phyloP scores from a whole-genome alignment of 2,113 vertebrate genomes.

The Nestor notabilis region DNA sequence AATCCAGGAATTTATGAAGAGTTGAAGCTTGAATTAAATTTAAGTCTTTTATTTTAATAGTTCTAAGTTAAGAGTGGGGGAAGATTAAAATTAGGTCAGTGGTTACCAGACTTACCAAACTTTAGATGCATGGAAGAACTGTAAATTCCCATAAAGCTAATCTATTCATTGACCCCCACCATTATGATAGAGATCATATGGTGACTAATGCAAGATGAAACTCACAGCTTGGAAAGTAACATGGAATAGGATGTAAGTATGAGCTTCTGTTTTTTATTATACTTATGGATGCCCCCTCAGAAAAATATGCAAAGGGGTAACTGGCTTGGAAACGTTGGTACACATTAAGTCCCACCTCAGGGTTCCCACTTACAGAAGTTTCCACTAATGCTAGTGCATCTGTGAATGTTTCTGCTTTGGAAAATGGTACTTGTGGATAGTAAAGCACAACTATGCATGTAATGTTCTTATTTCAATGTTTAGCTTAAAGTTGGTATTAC shows the following conservation, averaged over 20 bases:
- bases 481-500: constrained; percentile 55
- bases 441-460: constrained; percentile 71
- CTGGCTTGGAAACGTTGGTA: constrained; percentile 83
- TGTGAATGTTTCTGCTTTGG: constrained; percentile 72
- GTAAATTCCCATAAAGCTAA: constrained; percentile 99
- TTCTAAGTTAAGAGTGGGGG: constrained; percentile 79
- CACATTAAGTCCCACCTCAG: constrained; percentile 73
- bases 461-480: constrained; percentile 69
- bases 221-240: constrained; percentile 99
- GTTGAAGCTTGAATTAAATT: constrained; percentile 70
- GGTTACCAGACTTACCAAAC: constrained; percentile 89
- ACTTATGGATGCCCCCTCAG: constrained; percentile 98
- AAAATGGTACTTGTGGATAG: constrained; percentile 46
- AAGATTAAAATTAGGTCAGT: constrained; percentile 80
- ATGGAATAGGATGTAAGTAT: constrained; percentile 99
- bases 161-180: constrained; percentile 99
- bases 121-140: constrained; percentile 99
- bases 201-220: constrained; percentile 99
- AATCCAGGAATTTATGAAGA: constrained; percentile 73
- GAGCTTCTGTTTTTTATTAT: constrained; percentile 98
- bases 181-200: constrained; percentile 99
- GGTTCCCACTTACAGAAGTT: constrained; percentile 74
- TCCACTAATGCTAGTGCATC: constrained; percentile 68
- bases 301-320: constrained; percentile 99
- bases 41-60: constrained; percentile 76